Base-by-base conservation (phyloP, 2,113 vertebrate genomes). In the Nycticorax nycticorax region DNA sequence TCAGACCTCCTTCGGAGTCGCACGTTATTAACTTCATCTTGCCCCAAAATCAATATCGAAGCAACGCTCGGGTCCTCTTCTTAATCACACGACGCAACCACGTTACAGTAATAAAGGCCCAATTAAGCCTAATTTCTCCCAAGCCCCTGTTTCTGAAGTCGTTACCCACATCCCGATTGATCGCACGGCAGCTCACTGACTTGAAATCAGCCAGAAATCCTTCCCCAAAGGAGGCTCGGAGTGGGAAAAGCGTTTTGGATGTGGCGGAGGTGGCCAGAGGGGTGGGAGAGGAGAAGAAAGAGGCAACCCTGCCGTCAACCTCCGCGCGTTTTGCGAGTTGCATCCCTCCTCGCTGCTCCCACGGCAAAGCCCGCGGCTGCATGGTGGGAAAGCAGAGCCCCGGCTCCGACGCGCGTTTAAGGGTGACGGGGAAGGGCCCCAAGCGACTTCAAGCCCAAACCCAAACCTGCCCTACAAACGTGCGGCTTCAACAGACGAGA, bases 291-390 rank as follows among this genome's bases (percentile, higher is more conserved):
- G 37, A 32, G 47, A 14, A 8, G 12, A 39, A 39, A 39, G 37
- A 39, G 10, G 37, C 37, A 6, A 10, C 4, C 3, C 19, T 8
- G 22, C 26, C 27, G 14, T 18, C 1, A 2, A 19, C 23, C 43
- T 9, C 52, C 28, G 0, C 3, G 1, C 4, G 39, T 3, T 24
- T 24, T 11, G 20, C 1, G 9, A 8, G 7, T 14, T 3, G 5
- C 57, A 7, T 26, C 59, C 37, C 50, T 37, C 41, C 7, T 7
- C 62, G 1, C 15, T 2, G 26, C 50, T 6, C 30, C 23, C 7
- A 4, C 14, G 20, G 41, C 37, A 52, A 9, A 37, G 56, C 43
- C 26, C 20, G 3, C 6, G 10, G 41, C 53, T 14, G 28, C 21
- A 2, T 27, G 3, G 4, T 1, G 1, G 71, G 52, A 11, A 8